Evolutionary conservation across 1,140 invertebrate species (phyloP).

Genomic region (Sweltsa coloradensis): DNA sequence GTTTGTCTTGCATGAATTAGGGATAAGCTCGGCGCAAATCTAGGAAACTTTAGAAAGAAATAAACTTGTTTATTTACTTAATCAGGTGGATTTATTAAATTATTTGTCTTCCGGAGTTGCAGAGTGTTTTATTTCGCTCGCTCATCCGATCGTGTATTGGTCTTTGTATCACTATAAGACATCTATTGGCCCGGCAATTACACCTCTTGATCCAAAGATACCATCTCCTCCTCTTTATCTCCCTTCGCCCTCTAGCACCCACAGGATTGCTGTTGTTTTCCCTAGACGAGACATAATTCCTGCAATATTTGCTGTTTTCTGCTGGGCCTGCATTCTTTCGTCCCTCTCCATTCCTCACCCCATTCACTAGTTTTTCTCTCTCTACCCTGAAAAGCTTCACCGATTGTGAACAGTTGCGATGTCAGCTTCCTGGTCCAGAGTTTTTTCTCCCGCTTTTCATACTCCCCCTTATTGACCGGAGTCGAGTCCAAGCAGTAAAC

Average conservation of each 20-base stretch:
- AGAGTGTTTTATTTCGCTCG: too few relatives aligned
- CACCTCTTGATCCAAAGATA: too few relatives aligned
- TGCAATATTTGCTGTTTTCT: slow-evolving; percentile 10
- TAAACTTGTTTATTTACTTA: too few relatives aligned
- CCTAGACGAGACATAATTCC: slow-evolving; percentile 1
- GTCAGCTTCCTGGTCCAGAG: slow-evolving; percentile 6
- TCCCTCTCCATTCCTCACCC: background rate
- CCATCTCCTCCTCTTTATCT: background rate
- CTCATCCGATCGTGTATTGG: too few relatives aligned
- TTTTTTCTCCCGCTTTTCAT: background rate
- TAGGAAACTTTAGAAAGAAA: too few relatives aligned
- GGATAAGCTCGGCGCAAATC: background rate
- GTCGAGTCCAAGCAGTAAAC: slow-evolving; percentile 11
- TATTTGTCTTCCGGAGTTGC: too few relatives aligned
- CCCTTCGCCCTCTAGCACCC: background rate
- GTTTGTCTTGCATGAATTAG: slow-evolving; percentile 1
- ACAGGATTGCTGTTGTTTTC: background rate
- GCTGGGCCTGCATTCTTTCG: background rate
- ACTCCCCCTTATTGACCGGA: background rate
- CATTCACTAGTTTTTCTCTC: background rate
- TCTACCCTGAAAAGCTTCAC: slow-evolving; percentile 2
- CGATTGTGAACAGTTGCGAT: slow-evolving; percentile 4
- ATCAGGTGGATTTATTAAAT: too few relatives aligned
- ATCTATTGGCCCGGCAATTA: too few relatives aligned
- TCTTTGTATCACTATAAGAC: too few relatives aligned